Percentiles rank a stretch among this genome's conserved stretches.
Evolutionary conservation across 2,888 invertebrate genomes (phyloP).

Genomic region (Scaptomyza cyrtandrae): DNA sequence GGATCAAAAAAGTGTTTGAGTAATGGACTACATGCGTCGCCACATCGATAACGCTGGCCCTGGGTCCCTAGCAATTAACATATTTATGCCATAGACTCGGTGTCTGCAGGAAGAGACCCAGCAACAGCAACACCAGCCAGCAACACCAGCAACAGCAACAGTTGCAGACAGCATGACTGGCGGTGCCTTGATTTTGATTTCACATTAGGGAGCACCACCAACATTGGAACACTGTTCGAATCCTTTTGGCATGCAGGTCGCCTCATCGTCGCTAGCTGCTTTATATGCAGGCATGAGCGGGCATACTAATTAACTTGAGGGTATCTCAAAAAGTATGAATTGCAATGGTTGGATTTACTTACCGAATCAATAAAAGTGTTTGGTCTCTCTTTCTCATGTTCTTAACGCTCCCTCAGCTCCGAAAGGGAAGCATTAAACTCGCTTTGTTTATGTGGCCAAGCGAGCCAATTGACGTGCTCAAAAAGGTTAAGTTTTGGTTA

Average conservation of each 20-base stretch:
- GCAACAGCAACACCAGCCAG: conserved; percentile 1
- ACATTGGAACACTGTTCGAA: conserved; percentile 24
- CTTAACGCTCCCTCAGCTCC: neutral
- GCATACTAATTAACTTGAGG: conserved; percentile 75
- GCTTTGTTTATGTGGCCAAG: conserved; percentile 64
- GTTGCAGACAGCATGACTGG: conserved; percentile 71
- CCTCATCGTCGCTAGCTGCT: conserved; percentile 58
- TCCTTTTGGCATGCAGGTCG: conserved; percentile 70
- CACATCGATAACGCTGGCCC: conserved; percentile 62
- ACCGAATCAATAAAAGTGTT: conserved; percentile 67
- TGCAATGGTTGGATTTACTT: conserved; percentile 67
- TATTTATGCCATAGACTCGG: conserved; percentile 72
- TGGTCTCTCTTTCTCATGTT: neutral
- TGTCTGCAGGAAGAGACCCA: conserved; percentile 61
- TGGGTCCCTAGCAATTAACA: conserved; percentile 64
- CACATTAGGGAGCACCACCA: conserved; percentile 49
- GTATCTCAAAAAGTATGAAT: conserved; percentile 47
- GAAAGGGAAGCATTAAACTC: conserved; percentile 68
- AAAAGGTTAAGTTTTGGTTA: conserved; percentile 11
- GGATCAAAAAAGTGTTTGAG: conserved; percentile 68
- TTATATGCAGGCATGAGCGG: conserved; percentile 78
- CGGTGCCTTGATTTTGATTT: conserved; percentile 61
- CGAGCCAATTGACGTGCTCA: conserved; percentile 44
- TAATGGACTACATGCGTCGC: conserved; percentile 69
- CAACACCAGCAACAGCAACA: conserved; percentile 11